Percentiles rank a stretch among this genome's conserved stretches.
These are phyloP conservation scores for Batillaria attramentaria DNA, from an alignment of 1,140 invertebrate species.

Conservation along the genomic window DNA sequence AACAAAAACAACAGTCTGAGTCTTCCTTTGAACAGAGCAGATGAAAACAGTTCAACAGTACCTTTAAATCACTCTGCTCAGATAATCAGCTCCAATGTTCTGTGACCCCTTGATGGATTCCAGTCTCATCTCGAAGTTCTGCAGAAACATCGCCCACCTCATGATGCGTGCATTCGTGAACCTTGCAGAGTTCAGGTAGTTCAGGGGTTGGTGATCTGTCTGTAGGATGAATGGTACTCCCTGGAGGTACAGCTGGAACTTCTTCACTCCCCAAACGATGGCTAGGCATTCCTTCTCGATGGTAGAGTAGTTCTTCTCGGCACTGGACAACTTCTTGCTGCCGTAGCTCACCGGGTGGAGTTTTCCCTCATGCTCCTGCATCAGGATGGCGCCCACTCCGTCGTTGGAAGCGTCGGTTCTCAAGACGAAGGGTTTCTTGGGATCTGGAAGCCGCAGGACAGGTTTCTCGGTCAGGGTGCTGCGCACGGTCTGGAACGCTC, in stretches of 20 bases:
- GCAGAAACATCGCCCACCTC: conserved; percentile 44
- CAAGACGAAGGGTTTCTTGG: conserved; percentile 60
- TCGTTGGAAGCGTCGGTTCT: conserved; percentile 45
- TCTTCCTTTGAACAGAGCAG: too few species aligned
- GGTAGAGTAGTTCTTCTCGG: conserved; percentile 59
- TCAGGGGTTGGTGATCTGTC: conserved; percentile 37
- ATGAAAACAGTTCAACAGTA: too few species aligned
- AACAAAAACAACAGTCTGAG: too few species aligned
- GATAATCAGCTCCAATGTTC: conserved; percentile 31
- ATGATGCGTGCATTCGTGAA: not conserved
- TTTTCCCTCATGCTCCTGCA: conserved; percentile 45
- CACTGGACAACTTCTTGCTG: conserved; percentile 34
- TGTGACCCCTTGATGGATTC: conserved; percentile 22
- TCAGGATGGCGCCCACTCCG: conserved; percentile 49
- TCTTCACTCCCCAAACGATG: conserved; percentile 67
- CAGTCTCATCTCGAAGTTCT: conserved; percentile 25
- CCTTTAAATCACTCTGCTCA: conserved; percentile 29
- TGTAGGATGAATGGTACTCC: conserved; percentile 38
- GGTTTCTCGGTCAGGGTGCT: conserved; percentile 39
- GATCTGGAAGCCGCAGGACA: conserved; percentile 62
- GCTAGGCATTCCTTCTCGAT: conserved; percentile 71
- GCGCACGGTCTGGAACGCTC: conserved; percentile 41
- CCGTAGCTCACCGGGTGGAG: conserved; percentile 47
- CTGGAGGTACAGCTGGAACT: conserved; percentile 68
- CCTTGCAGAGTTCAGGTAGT: conserved; percentile 27